Conservation (phyloP, 2,113 vertebrate species). For the Maccullochella peelii region DNA sequence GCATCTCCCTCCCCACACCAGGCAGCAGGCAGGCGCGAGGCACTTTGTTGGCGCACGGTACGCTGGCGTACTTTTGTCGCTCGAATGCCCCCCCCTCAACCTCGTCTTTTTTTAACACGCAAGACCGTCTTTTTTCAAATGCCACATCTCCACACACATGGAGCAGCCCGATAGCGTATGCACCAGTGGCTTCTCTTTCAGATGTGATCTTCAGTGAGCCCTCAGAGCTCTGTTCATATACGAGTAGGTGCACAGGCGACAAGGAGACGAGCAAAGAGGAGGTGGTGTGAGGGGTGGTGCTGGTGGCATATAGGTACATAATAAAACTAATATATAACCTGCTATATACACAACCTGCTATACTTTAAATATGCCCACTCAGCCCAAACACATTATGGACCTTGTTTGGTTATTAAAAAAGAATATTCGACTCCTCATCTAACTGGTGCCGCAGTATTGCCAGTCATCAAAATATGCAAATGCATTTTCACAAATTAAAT, state of each 20-base stretch:
- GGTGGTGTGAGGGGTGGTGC: constrained; percentile 35
- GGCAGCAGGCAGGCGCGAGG: constrained; percentile 64
- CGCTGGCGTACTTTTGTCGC: constrained; percentile 60
- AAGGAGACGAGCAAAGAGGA: constrained; percentile 32
- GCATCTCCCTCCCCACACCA: constrained; percentile 63
- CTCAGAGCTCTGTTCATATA: constrained; percentile 50
- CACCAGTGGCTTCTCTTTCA: constrained; percentile 63
- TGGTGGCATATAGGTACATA: constrained; percentile 40
- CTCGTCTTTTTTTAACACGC: constrained; percentile 58
- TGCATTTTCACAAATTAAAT: constrained; percentile 31
- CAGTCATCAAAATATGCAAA: constrained; percentile 30
- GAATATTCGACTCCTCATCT: constrained; percentile 12
- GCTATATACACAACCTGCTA: constrained; percentile 14
- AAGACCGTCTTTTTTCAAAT: constrained; percentile 71
- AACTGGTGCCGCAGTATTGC: background rate
- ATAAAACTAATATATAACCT: constrained; percentile 36
- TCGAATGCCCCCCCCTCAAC: constrained; percentile 32
- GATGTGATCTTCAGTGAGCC: constrained; percentile 72
- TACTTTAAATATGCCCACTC: constrained; percentile 38
- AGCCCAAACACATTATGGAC: constrained; percentile 15
- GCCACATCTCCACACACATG: constrained; percentile 70
- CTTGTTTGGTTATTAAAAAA: constrained; percentile 32
- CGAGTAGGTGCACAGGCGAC: constrained; percentile 45
- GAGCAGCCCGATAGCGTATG: constrained; percentile 62
- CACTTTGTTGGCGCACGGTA: constrained; percentile 69